These are phyloP conservation scores for Catalaphyllia jardinei DNA, from an alignment of 64 coral and sea anemone genomes.

Conservation along the genomic window DNA sequence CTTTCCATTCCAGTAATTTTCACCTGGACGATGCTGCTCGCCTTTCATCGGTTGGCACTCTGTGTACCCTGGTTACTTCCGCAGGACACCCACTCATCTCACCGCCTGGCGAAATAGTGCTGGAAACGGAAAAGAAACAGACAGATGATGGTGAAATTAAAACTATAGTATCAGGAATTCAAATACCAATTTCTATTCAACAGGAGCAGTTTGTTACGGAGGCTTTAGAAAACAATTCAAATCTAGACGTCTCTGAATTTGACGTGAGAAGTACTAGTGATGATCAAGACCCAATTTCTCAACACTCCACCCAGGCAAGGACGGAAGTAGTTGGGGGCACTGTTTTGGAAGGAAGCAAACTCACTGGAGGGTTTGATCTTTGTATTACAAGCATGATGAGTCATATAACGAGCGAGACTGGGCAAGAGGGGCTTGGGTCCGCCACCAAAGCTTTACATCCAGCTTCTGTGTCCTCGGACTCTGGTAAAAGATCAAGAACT, in stretches of 20 bases:
- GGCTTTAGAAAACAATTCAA: conserved; percentile 12
- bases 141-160: conserved; percentile 16
- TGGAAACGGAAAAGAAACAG: conserved; percentile 36
- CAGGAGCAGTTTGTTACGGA: conserved; percentile 60
- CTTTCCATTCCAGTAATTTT: conserved; percentile 77
- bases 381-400: conserved; percentile 80
- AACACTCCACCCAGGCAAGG: conserved; percentile 16
- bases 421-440: neutral
- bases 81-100: conserved; percentile 59
- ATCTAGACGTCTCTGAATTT: conserved; percentile 80
- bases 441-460: conserved; percentile 11
- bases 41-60: conserved; percentile 61
- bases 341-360: conserved; percentile 50
- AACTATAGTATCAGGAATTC: neutral
- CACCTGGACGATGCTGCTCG: conserved; percentile 60
- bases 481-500: conserved; percentile 35
- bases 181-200: conserved; percentile 17
- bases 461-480: no score
- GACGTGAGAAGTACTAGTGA: conserved; percentile 52
- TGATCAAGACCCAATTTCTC: conserved; percentile 42
- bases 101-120: conserved; percentile 33
- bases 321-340: conserved; percentile 6
- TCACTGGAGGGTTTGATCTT: conserved; percentile 75
- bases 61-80: conserved; percentile 67
- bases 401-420: conserved; percentile 51